phyloP scores from a whole-genome alignment of 1,140 invertebrate genomes.

The Solenopsis fugax region DNA sequence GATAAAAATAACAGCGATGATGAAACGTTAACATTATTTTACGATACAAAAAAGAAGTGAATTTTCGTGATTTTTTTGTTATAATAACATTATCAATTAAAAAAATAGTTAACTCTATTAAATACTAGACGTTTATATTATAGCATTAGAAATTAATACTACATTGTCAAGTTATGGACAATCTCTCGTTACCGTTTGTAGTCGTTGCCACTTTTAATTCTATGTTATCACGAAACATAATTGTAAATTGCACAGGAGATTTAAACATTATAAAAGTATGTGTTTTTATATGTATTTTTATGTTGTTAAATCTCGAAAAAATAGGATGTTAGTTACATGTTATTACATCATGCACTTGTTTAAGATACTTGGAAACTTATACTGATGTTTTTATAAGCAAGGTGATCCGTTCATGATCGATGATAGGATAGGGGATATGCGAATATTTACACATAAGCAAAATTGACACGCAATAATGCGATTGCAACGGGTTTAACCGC shows the following conservation, averaged over 20 bases:
- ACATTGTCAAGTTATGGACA: neutral
- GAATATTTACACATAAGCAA: slow-evolving; percentile 38
- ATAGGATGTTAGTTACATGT: neutral
- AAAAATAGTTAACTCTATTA: neutral
- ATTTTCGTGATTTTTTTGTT: neutral
- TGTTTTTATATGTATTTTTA: slow-evolving; percentile 5
- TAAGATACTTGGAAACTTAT: slow-evolving; percentile 23
- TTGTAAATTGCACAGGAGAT: neutral
- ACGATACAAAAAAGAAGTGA: neutral
- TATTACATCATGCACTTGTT: slow-evolving; percentile 15
- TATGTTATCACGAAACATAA: neutral
- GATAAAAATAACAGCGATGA: slow-evolving; percentile 4
- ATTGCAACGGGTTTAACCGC: slow-evolving; percentile 14
- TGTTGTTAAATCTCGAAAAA: neutral
- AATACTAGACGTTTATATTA: neutral
- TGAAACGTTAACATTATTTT: neutral
- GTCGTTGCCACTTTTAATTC: neutral
- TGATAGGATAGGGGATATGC: slow-evolving; percentile 11
- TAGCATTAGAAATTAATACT: neutral
- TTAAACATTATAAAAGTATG: neutral
- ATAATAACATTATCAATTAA: neutral
- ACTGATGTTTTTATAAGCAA: slow-evolving; percentile 17
- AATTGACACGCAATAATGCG: slow-evolving; percentile 30
- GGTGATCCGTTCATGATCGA: slow-evolving; percentile 9
- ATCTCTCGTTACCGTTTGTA: neutral